Conservation (phyloP, 2,888 invertebrate genomes). For the Tuberolachnus salignus region DNA sequence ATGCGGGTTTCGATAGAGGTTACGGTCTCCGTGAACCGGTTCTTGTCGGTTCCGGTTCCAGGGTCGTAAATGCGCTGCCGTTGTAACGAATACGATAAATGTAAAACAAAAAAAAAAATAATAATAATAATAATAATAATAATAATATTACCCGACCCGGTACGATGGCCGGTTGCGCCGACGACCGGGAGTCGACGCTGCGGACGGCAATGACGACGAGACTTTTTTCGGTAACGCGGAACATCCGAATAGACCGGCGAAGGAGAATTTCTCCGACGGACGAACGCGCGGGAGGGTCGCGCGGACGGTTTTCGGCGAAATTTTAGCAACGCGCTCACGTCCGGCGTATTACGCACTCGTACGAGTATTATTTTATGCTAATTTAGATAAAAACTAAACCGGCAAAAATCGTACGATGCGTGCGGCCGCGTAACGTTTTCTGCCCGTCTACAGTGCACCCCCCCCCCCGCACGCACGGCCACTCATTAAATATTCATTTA, state of each 20-base stretch:
- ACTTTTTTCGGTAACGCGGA: neutral
- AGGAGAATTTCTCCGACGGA: neutral
- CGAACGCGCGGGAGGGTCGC: too few species aligned
- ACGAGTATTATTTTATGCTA: neutral
- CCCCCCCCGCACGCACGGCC: too few species aligned
- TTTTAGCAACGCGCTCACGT: conserved; percentile 2
- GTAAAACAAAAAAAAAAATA: too few species aligned
- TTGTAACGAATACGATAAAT: too few species aligned
- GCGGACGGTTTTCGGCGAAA: neutral
- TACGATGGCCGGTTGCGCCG: too few species aligned
- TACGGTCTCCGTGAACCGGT: too few species aligned
- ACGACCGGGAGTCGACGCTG: neutral
- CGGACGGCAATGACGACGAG: neutral
- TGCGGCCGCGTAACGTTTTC: neutral
- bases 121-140: too few species aligned
- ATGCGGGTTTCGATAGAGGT: too few species aligned
- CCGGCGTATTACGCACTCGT: neutral
- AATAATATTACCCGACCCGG: too few species aligned
- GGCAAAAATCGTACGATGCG: neutral
- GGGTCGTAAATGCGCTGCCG: too few species aligned
- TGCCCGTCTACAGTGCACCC: neutral
- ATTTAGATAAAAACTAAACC: neutral
- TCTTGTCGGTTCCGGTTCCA: too few species aligned
- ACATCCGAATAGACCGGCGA: neutral
- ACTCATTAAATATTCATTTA: neutral